A percentile compares a stretch with the other conserved stretches of the same genome.
phyloP scores from a whole-genome alignment of 2,797 vertebrate genomes.

The Syndactyla subalaris region DNA sequence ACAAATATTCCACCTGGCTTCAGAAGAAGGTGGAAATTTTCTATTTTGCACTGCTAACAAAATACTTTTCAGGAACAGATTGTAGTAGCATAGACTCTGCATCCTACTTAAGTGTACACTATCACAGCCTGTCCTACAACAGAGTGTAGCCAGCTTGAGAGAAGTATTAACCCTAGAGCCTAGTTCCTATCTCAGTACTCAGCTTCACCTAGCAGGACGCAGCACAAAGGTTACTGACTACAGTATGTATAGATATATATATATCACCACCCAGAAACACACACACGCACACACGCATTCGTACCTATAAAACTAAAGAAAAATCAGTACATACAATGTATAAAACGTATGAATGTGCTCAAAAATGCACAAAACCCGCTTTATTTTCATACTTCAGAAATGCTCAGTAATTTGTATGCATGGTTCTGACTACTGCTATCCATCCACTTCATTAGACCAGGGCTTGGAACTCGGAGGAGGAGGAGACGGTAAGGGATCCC shows the following conservation, averaged over 20 bases:
- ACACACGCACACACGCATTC: neutral
- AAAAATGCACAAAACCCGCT: constrained; percentile 81
- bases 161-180: constrained; percentile 6
- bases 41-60: constrained; percentile 9
- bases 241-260: neutral
- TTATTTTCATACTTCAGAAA: constrained; percentile 75
- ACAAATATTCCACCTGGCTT: constrained; percentile 5
- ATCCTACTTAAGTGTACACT: neutral
- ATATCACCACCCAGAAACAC: neutral
- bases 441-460: constrained; percentile 14
- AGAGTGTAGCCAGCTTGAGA: neutral
- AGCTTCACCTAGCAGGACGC: constrained; percentile 19
- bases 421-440: constrained; percentile 43
- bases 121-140: constrained; percentile 3
- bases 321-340: constrained; percentile 75
- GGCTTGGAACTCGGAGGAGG: neutral
- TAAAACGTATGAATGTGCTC: constrained; percentile 78
- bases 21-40: neutral
- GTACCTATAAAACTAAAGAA: constrained; percentile 65
- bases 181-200: constrained; percentile 36
- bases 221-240: constrained; percentile 29
- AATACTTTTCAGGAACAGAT: neutral
- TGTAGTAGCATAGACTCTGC: neutral
- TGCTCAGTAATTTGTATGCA: neutral
- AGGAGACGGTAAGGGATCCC: neutral